A percentile compares a stretch with the other conserved stretches of the same genome.
phyloP scores from a whole-genome alignment of 2,797 vertebrate genomes.

The Anabas testudineus region DNA sequence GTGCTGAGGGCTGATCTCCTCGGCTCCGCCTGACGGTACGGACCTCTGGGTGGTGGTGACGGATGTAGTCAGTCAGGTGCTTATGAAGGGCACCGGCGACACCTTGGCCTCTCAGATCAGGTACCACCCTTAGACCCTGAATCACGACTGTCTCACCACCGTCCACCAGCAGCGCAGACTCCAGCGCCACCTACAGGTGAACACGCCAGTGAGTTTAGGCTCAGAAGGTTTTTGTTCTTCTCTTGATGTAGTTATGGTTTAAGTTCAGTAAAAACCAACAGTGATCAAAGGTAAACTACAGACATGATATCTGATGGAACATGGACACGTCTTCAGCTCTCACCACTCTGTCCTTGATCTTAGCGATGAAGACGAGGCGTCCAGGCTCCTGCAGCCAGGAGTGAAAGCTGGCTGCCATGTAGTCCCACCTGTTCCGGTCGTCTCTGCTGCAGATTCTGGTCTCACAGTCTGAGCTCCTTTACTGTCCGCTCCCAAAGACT shows the following conservation, averaged over 20 bases:
- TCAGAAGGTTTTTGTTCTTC: too few species aligned
- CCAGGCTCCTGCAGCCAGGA: conserved; percentile 37
- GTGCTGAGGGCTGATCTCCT: conserved; percentile 5
- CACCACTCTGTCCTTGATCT: conserved; percentile 19
- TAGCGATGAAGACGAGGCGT: conserved; percentile 9
- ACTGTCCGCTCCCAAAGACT: too few species aligned
- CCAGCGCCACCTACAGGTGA: conserved; percentile 42
- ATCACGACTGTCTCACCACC: conserved; percentile 8
- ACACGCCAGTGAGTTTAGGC: too few species aligned
- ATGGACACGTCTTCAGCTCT: too few species aligned
- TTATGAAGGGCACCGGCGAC: conserved; percentile 1
- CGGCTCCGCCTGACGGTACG: conserved; percentile 13
- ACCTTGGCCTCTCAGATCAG: conserved; percentile 18
- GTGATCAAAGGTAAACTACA: too few species aligned
- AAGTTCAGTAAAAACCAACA: too few species aligned
- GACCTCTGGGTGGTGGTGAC: conserved; percentile 7
- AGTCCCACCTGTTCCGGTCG: conserved; percentile 17
- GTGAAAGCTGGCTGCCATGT: conserved; percentile 22
- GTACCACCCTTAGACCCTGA: conserved; percentile 31
- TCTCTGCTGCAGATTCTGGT: conserved; percentile 25
- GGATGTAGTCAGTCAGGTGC: conserved; percentile 8
- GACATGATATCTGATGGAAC: too few species aligned
- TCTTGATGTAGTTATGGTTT: too few species aligned
- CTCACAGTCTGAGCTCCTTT: too few species aligned
- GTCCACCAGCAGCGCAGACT: conserved; percentile 18